Evolutionary conservation across 2,113 vertebrate species (phyloP).

Genomic region (Catharus bicknelli): DNA sequence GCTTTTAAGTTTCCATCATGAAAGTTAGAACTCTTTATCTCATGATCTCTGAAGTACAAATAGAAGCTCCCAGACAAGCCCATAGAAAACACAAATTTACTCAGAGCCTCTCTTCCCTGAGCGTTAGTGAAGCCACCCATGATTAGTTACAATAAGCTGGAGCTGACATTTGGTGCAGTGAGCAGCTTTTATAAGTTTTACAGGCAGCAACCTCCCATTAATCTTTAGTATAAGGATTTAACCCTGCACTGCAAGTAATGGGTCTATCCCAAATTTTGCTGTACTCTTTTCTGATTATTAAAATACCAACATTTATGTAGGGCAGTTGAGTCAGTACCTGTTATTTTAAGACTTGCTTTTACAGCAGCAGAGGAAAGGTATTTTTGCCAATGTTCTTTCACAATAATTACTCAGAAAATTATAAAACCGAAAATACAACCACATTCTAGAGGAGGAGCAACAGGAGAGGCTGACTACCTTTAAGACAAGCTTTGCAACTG

Average conservation of each 20-base stretch:
- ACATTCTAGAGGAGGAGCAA: neutral
- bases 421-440: neutral
- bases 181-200: neutral
- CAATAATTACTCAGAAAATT: neutral
- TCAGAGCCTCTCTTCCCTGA: neutral
- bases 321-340: neutral
- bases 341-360: conserved; percentile 12
- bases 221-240: neutral
- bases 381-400: conserved; percentile 17
- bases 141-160: neutral
- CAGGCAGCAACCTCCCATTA: neutral
- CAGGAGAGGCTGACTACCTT: neutral
- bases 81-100: conserved; percentile 13
- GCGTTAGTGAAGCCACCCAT: neutral
- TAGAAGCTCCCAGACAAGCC: neutral
- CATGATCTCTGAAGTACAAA: neutral
- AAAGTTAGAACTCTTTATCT: neutral
- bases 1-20: neutral
- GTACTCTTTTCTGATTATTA: neutral
- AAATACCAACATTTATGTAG: neutral
- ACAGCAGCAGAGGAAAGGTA: neutral
- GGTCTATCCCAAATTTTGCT: neutral
- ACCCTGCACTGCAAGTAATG: neutral
- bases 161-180: neutral
- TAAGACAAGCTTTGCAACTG: neutral